Conservation (phyloP, 2,888 invertebrate species). For the Azorinus chamasolen region DNA sequence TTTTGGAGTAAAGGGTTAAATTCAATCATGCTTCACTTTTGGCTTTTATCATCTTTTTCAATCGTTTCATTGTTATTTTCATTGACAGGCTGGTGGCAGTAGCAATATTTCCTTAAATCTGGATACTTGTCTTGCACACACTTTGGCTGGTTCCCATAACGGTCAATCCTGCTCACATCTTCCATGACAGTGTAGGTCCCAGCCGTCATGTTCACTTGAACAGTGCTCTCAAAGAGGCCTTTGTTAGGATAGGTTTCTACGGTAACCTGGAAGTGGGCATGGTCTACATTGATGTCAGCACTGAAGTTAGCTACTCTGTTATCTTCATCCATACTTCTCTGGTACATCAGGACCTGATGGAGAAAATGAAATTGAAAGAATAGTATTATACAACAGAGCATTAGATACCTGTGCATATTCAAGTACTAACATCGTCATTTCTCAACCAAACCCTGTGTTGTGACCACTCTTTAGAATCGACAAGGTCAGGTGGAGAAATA, state of each 20-base stretch:
- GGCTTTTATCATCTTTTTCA: no score
- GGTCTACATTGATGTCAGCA: constrained; percentile 67
- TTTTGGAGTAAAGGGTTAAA: no score
- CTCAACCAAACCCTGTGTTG: no score
- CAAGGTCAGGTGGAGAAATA: no score
- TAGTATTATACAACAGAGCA: not conserved
- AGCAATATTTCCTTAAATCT: constrained; percentile 79
- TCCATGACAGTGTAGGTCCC: constrained; percentile 53
- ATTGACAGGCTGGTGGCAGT: no score
- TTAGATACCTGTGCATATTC: no score
- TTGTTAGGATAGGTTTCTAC: constrained; percentile 75
- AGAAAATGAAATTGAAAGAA: not conserved
- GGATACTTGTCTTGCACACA: constrained; percentile 76
- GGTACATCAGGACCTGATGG: constrained; percentile 74
- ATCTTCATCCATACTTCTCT: constrained; percentile 69
- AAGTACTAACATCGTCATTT: no score
- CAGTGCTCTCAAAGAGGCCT: constrained; percentile 79
- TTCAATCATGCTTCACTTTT: no score
- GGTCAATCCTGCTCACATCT: constrained; percentile 78
- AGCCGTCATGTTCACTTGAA: constrained; percentile 67
- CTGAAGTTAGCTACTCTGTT: constrained; percentile 74
- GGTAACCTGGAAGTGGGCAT: constrained; percentile 73
- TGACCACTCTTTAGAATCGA: no score
- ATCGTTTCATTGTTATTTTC: no score
- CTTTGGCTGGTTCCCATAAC: constrained; percentile 77